These are phyloP conservation scores for Rhodeus uyekii DNA, from an alignment of 2,797 vertebrate species.

Conservation along the genomic window DNA sequence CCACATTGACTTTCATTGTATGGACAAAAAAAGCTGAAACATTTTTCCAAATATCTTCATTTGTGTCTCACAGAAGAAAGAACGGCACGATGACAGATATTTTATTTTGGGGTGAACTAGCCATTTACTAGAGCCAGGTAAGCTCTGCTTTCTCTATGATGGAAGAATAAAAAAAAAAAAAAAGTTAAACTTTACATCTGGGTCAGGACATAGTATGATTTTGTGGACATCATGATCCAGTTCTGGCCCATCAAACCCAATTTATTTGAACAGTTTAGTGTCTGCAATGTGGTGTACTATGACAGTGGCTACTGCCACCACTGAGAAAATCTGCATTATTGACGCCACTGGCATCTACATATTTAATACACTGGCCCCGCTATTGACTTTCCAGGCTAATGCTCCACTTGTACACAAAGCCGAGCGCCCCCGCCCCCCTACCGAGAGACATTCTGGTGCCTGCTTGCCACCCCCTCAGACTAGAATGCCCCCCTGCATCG, in stretches of 20 bases:
- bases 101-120: not conserved
- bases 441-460: slow-evolving; percentile 34
- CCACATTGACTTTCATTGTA: not conserved
- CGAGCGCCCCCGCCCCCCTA: not conserved
- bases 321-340: slow-evolving; percentile 64
- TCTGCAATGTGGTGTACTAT: slow-evolving; percentile 41
- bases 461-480: slow-evolving; percentile 37
- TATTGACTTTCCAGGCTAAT: slow-evolving; percentile 51
- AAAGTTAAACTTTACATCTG: slow-evolving; percentile 45
- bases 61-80: not conserved
- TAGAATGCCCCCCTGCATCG: slow-evolving; percentile 11
- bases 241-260: slow-evolving; percentile 43
- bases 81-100: not conserved
- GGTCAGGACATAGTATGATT: slow-evolving; percentile 46
- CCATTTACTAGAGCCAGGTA: slow-evolving; percentile 8
- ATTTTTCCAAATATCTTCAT: not conserved
- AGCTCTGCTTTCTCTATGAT: not conserved
- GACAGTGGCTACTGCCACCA: slow-evolving; percentile 41
- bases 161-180: slow-evolving; percentile 1
- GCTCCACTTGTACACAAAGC: slow-evolving; percentile 15
- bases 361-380: slow-evolving; percentile 57
- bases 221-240: slow-evolving; percentile 46
- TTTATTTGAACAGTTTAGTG: slow-evolving; percentile 8
- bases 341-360: slow-evolving; percentile 57
- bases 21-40: not conserved